Conservation (phyloP, 2,113 vertebrate species). For the Grantiella picta region DNA sequence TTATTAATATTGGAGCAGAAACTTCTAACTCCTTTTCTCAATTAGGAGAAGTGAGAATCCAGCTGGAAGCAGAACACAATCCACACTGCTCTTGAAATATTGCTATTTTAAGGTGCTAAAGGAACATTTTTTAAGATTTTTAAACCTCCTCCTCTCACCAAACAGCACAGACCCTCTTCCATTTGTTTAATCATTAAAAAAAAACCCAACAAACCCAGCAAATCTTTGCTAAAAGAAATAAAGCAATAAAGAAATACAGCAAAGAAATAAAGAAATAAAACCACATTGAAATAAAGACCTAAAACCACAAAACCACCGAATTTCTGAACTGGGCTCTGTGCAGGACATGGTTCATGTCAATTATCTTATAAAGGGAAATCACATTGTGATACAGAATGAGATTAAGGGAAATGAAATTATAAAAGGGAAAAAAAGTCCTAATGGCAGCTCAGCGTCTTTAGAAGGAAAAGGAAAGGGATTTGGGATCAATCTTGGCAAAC, state of each 20-base stretch:
- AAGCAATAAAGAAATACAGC: too few species aligned
- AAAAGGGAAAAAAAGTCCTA: not conserved
- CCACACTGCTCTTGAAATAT: not conserved
- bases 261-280: too few species aligned
- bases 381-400: not conserved
- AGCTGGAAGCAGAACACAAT: not conserved
- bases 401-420: not conserved
- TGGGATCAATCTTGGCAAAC: not conserved
- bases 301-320: not conserved
- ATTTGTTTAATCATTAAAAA: not conserved
- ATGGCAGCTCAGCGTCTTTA: not conserved
- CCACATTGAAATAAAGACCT: not conserved
- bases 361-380: not conserved
- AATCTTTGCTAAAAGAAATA: not conserved
- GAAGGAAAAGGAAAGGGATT: not conserved
- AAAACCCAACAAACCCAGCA: not conserved
- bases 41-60: not conserved
- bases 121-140: not conserved
- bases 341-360: not conserved
- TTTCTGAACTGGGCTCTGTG: not conserved
- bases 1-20: not conserved
- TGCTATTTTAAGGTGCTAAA: not conserved
- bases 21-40: not conserved
- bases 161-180: not conserved
- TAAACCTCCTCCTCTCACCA: not conserved